Evolutionary conservation across 2,888 invertebrate genomes (phyloP).

Genomic region (Pachydiplax longipennis): DNA sequence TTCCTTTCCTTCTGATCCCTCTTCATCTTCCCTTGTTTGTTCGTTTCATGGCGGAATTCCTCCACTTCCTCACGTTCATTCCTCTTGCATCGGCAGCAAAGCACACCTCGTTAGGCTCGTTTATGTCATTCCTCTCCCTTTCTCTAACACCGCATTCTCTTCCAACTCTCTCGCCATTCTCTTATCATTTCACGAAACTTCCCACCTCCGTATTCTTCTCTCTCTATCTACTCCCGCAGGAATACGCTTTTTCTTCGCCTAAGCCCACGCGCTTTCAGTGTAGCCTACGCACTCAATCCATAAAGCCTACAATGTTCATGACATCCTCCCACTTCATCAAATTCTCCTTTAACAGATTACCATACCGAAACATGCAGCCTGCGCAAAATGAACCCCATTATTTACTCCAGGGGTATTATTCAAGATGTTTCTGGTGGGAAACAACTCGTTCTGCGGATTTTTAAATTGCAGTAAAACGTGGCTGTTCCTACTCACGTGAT

Average conservation of each 20-base stretch:
- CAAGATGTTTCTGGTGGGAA: no score
- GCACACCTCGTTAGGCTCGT: slow-evolving; percentile 41
- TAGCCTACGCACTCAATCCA: neutral
- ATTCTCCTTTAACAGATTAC: neutral
- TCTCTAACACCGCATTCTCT: neutral
- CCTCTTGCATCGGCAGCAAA: neutral
- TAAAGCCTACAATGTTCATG: neutral
- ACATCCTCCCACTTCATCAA: neutral
- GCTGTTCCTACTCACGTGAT: no score
- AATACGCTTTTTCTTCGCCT: neutral
- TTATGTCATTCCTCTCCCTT: neutral
- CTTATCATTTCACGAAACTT: neutral
- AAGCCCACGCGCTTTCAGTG: neutral
- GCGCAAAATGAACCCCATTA: neutral
- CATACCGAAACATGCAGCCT: neutral
- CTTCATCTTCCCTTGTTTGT: slow-evolving; percentile 32
- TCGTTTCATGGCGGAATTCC: slow-evolving; percentile 37
- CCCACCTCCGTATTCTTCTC: neutral
- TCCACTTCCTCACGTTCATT: slow-evolving; percentile 19
- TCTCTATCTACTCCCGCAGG: neutral
- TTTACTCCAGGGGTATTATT: neutral
- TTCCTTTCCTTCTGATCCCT: neutral
- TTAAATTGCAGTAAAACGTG: no score
- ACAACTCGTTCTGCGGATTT: no score
- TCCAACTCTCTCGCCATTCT: neutral